A percentile compares a stretch with the other conserved stretches of the same genome.
Evolutionary conservation across 2,113 vertebrate genomes (phyloP).

Genomic region (Sapayoa aenigma): DNA sequence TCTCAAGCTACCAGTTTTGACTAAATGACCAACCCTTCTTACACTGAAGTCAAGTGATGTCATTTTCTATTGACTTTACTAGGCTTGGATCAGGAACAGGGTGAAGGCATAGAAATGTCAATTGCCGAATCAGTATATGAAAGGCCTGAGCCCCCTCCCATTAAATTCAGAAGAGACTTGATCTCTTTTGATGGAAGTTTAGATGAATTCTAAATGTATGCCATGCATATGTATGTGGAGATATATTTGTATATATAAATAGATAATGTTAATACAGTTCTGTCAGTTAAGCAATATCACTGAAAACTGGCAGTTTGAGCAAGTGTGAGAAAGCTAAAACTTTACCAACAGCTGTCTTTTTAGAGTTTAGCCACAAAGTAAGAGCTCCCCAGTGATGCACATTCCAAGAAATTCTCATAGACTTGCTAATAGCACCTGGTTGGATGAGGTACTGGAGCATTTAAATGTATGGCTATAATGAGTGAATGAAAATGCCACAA

Average conservation of each 20-base stretch:
- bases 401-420: neutral
- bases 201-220: neutral
- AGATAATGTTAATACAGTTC: neutral
- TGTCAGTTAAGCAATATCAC: neutral
- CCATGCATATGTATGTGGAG: neutral
- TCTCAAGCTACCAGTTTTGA: conserved; percentile 1
- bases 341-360: neutral
- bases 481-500: neutral
- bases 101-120: neutral
- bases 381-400: neutral
- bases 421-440: neutral
- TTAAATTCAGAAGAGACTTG: neutral
- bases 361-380: neutral
- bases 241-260: neutral
- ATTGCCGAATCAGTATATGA: neutral
- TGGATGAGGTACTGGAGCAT: neutral
- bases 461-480: neutral
- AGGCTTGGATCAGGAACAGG: neutral
- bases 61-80: neutral
- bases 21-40: conserved; percentile 36
- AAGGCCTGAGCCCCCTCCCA: neutral
- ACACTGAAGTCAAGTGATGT: neutral
- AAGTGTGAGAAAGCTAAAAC: neutral
- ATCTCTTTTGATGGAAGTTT: neutral
- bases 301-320: neutral